A percentile compares a stretch with the other conserved stretches of the same genome.
These are phyloP conservation scores for Orientallactaga sibirica DNA, from an alignment of 2,797 vertebrate genomes.

Conservation along the genomic window DNA sequence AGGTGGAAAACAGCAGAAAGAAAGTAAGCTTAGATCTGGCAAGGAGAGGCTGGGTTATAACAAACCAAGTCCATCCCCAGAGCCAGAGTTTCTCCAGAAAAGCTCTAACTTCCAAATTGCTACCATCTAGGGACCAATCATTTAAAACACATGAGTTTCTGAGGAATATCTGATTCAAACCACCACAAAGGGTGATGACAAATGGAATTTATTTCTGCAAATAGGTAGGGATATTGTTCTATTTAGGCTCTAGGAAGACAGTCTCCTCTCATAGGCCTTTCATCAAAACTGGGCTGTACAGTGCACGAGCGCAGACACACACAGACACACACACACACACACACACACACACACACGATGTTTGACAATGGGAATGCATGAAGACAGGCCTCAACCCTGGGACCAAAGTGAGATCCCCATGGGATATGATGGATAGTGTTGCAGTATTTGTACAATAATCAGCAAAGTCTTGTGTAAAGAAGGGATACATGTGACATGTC, in stretches of 20 bases:
- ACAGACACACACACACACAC: neutral
- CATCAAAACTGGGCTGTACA: neutral
- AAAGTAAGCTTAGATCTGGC: too few species aligned
- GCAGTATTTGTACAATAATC: neutral
- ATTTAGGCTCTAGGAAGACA: neutral
- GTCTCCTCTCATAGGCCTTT: neutral
- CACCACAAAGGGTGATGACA: neutral
- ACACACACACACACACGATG: rapidly evolving
- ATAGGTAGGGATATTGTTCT: neutral
- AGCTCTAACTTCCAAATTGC: too few species aligned
- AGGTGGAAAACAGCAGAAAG: too few species aligned
- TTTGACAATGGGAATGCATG: neutral
- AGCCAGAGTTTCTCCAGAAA: too few species aligned
- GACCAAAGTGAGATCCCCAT: neutral
- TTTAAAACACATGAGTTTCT: too few species aligned
- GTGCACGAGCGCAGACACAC: too few species aligned
- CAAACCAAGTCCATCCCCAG: too few species aligned
- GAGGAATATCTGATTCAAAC: too few species aligned
- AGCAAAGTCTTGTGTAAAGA: neutral
- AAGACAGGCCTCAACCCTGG: neutral
- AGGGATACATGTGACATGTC: too few species aligned
- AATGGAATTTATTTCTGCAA: neutral
- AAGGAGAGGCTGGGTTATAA: too few species aligned
- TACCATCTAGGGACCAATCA: too few species aligned
- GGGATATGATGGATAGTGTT: neutral